Percentiles rank a stretch among this genome's conserved stretches.
phyloP scores from a whole-genome alignment of 2,113 vertebrate genomes.

The Zapornia atra region DNA sequence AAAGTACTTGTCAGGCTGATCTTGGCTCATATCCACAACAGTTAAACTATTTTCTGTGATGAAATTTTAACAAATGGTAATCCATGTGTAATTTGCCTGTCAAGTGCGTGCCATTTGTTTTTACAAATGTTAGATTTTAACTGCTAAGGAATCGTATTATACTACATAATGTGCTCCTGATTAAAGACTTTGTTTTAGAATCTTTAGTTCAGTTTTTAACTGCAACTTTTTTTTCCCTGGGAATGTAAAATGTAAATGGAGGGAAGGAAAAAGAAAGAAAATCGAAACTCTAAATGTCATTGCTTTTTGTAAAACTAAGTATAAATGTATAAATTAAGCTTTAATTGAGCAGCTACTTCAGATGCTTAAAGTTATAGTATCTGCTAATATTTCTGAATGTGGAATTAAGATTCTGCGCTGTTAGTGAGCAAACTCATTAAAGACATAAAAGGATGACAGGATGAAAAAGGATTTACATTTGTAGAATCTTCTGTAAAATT shows the following conservation, averaged over 20 bases:
- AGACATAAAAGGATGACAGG: constrained; percentile 76
- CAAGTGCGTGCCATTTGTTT: constrained; percentile 67
- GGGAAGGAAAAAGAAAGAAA: neutral
- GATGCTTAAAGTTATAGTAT: constrained; percentile 67
- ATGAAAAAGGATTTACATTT: constrained; percentile 81
- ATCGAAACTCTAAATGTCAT: neutral
- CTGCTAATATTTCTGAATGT: constrained; percentile 75
- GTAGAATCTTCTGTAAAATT: constrained; percentile 78
- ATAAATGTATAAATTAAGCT: constrained; percentile 11
- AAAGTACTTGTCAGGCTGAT: constrained; percentile 70
- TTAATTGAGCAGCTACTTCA: constrained; percentile 75
- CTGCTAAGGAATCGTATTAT: constrained; percentile 29
- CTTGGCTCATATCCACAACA: constrained; percentile 59
- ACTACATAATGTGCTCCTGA: constrained; percentile 32
- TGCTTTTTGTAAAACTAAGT: constrained; percentile 39
- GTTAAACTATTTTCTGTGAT: constrained; percentile 73
- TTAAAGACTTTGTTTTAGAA: constrained; percentile 16
- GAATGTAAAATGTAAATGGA: neutral
- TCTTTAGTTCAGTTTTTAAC: constrained; percentile 7
- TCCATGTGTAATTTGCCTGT: constrained; percentile 71
- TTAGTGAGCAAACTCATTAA: constrained; percentile 81
- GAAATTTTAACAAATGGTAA: constrained; percentile 73
- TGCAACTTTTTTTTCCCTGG: neutral
- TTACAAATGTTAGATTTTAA: constrained; percentile 60
- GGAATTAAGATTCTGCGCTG: constrained; percentile 76